Evolutionary conservation across 2,888 invertebrate genomes (phyloP).

Genomic region (Orthosia gracilis): DNA sequence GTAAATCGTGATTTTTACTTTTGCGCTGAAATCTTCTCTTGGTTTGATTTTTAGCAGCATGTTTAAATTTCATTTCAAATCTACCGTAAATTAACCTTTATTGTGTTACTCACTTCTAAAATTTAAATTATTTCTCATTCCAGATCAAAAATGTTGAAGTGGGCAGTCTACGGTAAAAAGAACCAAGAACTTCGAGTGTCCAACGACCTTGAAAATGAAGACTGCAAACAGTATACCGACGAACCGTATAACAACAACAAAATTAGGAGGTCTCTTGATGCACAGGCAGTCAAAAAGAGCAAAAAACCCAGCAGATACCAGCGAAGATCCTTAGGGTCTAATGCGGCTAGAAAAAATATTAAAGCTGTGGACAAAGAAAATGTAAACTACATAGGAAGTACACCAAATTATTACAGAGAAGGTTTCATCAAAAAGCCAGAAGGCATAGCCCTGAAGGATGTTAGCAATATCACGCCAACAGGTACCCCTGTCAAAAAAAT

Average conservation of each 20-base stretch:
- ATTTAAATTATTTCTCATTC: slow-evolving; percentile 67
- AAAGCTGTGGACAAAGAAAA: slow-evolving; percentile 87
- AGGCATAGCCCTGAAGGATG: slow-evolving; percentile 89
- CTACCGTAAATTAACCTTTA: background rate
- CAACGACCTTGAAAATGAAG: slow-evolving; percentile 73
- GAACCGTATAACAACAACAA: slow-evolving; percentile 74
- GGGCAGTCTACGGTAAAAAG: slow-evolving; percentile 91
- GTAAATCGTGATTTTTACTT: background rate
- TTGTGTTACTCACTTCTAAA: background rate
- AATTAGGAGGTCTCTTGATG: slow-evolving; percentile 83
- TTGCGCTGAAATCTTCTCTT: background rate
- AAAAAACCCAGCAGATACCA: slow-evolving; percentile 88
- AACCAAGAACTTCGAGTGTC: slow-evolving; percentile 80
- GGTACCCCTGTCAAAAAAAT: slow-evolving; percentile 81
- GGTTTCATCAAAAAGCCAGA: slow-evolving; percentile 91
- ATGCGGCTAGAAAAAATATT: slow-evolving; percentile 81
- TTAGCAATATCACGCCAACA: slow-evolving; percentile 92
- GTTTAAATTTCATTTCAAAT: background rate
- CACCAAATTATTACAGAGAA: slow-evolving; percentile 92
- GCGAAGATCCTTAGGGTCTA: slow-evolving; percentile 84
- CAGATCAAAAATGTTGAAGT: slow-evolving; percentile 92
- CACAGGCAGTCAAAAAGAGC: slow-evolving; percentile 84
- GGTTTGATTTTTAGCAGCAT: background rate
- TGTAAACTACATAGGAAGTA: slow-evolving; percentile 88
- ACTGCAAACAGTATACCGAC: slow-evolving; percentile 71